Evolutionary conservation across 2,888 invertebrate genomes (phyloP).

Genomic region (Philereme transversata): DNA sequence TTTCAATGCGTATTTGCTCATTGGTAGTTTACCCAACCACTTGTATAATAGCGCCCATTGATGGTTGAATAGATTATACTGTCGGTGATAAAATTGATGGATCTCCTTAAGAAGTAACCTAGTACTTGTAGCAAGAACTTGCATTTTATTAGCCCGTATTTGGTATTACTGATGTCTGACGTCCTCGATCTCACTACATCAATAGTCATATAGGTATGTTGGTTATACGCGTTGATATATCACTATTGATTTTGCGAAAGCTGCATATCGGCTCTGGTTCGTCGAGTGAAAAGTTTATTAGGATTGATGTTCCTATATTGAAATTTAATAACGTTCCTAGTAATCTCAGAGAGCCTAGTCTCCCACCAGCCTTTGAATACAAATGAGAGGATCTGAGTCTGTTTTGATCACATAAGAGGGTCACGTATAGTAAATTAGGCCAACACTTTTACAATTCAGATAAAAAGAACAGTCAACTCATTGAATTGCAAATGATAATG

Average conservation of each 20-base stretch:
- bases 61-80: conserved; percentile 6
- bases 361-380: conserved; percentile 16
- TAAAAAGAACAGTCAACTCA: conserved; percentile 10
- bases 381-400: conserved; percentile 14
- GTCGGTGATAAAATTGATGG: conserved; percentile 10
- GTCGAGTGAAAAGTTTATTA: conserved; percentile 16
- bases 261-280: conserved; percentile 16
- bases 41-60: conserved; percentile 17
- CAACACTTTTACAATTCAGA: conserved; percentile 13
- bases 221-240: conserved; percentile 12
- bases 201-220: conserved; percentile 11
- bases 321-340: too few relatives aligned
- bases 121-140: conserved; percentile 29
- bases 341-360: conserved; percentile 15
- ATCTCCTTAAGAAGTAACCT: conserved; percentile 7
- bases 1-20: conserved; percentile 44
- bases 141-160: conserved; percentile 33
- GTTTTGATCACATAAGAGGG: conserved; percentile 17
- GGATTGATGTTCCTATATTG: conserved; percentile 2
- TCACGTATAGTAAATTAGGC: conserved; percentile 23
- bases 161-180: conserved; percentile 13
- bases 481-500: conserved; percentile 23
- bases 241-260: conserved; percentile 25
- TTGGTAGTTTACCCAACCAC: conserved; percentile 19
- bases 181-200: conserved; percentile 14